Base-by-base conservation (phyloP, 2,888 invertebrate genomes). In the Thymelicus acteon region DNA sequence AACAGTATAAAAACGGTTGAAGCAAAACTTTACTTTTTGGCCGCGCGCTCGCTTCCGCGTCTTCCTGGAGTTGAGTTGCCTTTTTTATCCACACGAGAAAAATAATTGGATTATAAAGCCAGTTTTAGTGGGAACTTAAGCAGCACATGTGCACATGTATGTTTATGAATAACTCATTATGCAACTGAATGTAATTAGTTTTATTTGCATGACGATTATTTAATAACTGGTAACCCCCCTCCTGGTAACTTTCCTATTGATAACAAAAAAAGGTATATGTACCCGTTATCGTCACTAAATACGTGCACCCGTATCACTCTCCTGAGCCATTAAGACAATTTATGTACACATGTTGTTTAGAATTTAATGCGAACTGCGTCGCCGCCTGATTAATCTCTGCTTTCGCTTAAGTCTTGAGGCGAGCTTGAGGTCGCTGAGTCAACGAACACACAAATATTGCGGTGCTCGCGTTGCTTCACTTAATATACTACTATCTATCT, bases 261-360 rank as follows among this genome's bases (percentile, higher is more conserved):
- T 12, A 10, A 12, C 44, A 44, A 44, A 44, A 44, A 19, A 44
- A 44, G 44, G 44, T 44, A 44, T 12, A 44, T 44, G 44, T 12
- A 44, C 12, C 58, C 37, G 7, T 67, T 58, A 66, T 66, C 58
- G 10, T 39, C 19, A 66, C 47, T 60, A 67, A 60, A 19, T 49
- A 49, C 24, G 31, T 2, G 3, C 31, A 31, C 31, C 49, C 68
- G 54, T 63, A 64, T 64, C 63, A 60, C 63, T 48, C 69, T 70
- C 63, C 60, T 60, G 81, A 83, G 81, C 88, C 88, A 88, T 91
- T 91, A 88, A 85, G 82, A 84, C 86, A 85, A 90, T 90, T 89
- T 90, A 88, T 90, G 86, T 85, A 85, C 85, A 85, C 88, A 84
- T 86, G 90, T 87, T 88, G 88, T 88, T 88, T 86, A 86, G 86